These are phyloP conservation scores for Rhineura floridana DNA, from an alignment of 2,113 vertebrate genomes.

Conservation along the genomic window DNA sequence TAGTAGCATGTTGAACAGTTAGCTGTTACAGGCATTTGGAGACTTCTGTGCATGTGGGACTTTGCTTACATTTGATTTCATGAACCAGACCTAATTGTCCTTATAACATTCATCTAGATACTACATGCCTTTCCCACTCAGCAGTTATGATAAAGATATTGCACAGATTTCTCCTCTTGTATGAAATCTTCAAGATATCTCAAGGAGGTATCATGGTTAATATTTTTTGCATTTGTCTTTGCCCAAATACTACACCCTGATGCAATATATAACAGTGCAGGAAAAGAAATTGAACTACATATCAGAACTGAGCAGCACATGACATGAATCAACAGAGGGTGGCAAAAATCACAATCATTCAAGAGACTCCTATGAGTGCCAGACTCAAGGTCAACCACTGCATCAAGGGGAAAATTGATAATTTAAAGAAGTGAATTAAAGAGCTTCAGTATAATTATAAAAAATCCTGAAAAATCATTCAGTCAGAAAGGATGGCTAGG, in stretches of 20 bases:
- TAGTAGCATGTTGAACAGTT: background rate
- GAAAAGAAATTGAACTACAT: conserved; percentile 26
- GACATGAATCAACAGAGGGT: conserved; percentile 4
- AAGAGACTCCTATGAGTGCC: conserved; percentile 2
- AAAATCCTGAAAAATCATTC: conserved; percentile 15
- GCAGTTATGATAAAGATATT: background rate
- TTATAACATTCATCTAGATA: background rate
- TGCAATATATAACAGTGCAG: background rate
- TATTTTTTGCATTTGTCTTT: background rate
- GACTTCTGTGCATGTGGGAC: background rate
- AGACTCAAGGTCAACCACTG: conserved; percentile 1
- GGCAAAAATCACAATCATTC: background rate
- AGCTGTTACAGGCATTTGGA: background rate
- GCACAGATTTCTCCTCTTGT: background rate
- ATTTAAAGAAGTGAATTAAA: conserved; percentile 28
- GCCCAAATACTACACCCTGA: background rate
- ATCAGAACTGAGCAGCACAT: conserved; percentile 14
- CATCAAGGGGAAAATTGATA: background rate
- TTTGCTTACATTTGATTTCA: background rate
- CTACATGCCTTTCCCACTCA: too few relatives aligned
- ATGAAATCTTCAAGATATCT: background rate
- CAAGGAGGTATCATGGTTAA: background rate
- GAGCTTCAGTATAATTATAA: conserved; percentile 7
- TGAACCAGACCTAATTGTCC: background rate
- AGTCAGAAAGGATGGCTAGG: background rate